These are phyloP conservation scores for Manduca sexta DNA, from an alignment of 1,140 invertebrate species.

Conservation along the genomic window DNA sequence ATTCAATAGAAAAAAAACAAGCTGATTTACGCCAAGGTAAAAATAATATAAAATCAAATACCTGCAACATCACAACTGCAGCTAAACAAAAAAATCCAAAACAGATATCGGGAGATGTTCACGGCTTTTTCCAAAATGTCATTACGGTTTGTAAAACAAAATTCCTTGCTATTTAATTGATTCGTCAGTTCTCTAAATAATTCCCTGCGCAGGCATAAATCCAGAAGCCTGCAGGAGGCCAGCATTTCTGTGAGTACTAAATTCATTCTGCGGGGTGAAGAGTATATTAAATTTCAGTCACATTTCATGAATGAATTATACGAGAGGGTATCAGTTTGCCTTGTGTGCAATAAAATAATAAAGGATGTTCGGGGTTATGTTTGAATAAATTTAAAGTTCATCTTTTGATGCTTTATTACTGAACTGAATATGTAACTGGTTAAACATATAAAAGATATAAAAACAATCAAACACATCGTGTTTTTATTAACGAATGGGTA, in stretches of 20 bases:
- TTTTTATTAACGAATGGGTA: no score
- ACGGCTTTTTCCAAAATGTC: constrained; percentile 16
- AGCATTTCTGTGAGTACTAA: constrained; percentile 27
- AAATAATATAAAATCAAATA: constrained; percentile 1
- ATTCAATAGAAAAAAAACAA: background rate
- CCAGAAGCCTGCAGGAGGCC: constrained; percentile 23
- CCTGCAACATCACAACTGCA: constrained; percentile 15
- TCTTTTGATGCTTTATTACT: no score
- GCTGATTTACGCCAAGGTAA: background rate
- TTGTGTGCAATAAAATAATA: no score
- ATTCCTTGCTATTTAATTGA: constrained; percentile 20
- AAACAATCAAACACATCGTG: no score
- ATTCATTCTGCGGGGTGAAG: constrained; percentile 21
- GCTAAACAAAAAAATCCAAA: constrained; percentile 5
- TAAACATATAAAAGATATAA: no score
- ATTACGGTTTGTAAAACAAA: constrained; percentile 12
- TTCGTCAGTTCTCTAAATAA: constrained; percentile 17
- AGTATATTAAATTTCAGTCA: no score
- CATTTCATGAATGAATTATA: no score
- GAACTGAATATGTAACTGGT: no score
- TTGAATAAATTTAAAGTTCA: no score
- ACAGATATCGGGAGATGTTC: constrained; percentile 15
- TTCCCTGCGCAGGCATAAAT: constrained; percentile 21
- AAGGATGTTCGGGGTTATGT: no score
- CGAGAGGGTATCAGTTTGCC: no score